Percentiles rank a stretch among this genome's conserved stretches.
Evolutionary conservation across 2,888 invertebrate genomes (phyloP).

Genomic region (Nephrotoma appendiculata): DNA sequence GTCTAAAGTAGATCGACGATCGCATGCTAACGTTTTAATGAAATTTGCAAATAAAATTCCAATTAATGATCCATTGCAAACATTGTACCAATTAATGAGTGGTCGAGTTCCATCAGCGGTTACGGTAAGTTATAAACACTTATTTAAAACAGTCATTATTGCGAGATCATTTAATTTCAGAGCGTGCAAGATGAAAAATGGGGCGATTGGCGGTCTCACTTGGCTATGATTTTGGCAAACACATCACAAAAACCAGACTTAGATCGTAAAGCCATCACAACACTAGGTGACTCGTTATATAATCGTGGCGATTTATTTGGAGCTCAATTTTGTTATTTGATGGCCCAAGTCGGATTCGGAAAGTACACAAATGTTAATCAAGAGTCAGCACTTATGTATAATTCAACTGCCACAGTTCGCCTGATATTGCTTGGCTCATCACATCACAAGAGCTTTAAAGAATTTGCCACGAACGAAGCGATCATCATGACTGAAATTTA

Average conservation of each 20-base stretch:
- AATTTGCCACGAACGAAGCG: slow-evolving; percentile 66
- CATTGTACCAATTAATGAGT: slow-evolving; percentile 82
- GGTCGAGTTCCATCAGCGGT: slow-evolving; percentile 66
- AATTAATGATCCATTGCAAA: slow-evolving; percentile 78
- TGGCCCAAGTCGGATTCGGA: slow-evolving; percentile 40
- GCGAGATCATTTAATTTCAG: slow-evolving; percentile 9
- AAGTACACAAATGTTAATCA: slow-evolving; percentile 20
- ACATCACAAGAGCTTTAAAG: slow-evolving; percentile 45
- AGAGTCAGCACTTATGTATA: slow-evolving; percentile 12
- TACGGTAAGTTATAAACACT: slow-evolving; percentile 36
- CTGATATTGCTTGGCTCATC: slow-evolving; percentile 69
- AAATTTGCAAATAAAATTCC: slow-evolving; percentile 77
- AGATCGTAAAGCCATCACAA: slow-evolving; percentile 61
- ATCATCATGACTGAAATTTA: slow-evolving; percentile 92
- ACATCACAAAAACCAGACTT: slow-evolving; percentile 58
- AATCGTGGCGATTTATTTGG: slow-evolving; percentile 71
- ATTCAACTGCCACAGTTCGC: slow-evolving; percentile 17
- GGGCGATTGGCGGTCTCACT: slow-evolving; percentile 94
- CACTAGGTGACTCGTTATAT: slow-evolving; percentile 54
- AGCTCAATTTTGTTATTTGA: slow-evolving; percentile 91
- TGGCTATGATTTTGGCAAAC: slow-evolving; percentile 89
- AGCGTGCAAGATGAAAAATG: slow-evolving; percentile 49
- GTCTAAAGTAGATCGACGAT: slow-evolving; percentile 70
- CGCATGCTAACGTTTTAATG: slow-evolving; percentile 72
- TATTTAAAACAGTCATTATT: background rate